These are phyloP conservation scores for Drosophila fungiperda DNA, from an alignment of 2,888 invertebrate genomes.

Conservation along the genomic window DNA sequence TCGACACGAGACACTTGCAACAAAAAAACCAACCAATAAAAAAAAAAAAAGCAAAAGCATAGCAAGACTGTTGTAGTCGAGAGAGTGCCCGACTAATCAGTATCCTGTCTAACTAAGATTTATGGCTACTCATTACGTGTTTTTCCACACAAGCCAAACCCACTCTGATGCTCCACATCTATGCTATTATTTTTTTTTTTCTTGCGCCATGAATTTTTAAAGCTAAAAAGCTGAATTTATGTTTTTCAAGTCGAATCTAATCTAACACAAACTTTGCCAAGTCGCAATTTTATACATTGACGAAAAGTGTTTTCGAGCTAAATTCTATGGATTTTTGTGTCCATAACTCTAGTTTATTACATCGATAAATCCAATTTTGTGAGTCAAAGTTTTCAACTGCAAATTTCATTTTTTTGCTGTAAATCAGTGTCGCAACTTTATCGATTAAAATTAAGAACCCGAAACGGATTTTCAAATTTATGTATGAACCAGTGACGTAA, in stretches of 20 bases:
- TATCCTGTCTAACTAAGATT: conserved; percentile 2
- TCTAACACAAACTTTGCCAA: neutral
- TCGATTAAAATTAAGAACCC: neutral
- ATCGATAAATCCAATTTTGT: neutral
- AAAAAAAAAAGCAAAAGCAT: conserved; percentile 3
- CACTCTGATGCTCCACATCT: neutral
- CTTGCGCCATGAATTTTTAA: neutral
- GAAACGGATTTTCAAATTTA: neutral
- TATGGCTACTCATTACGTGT: neutral
- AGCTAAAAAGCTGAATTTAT: neutral
- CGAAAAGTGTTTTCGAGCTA: too few relatives aligned
- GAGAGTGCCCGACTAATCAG: conserved; percentile 8
- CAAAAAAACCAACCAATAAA: conserved; percentile 15
- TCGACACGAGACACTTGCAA: conserved; percentile 26
- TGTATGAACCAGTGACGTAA: neutral
- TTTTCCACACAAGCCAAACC: neutral
- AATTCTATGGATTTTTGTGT: neutral
- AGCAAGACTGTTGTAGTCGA: neutral
- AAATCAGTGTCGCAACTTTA: neutral
- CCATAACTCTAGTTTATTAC: neutral
- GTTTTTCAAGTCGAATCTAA: neutral
- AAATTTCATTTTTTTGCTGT: neutral
- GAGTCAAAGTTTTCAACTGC: neutral
- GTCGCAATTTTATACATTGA: neutral
- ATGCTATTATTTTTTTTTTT: neutral